Evolutionary conservation across 1,140 invertebrate species (phyloP).

Genomic region (Hermetia illucens): DNA sequence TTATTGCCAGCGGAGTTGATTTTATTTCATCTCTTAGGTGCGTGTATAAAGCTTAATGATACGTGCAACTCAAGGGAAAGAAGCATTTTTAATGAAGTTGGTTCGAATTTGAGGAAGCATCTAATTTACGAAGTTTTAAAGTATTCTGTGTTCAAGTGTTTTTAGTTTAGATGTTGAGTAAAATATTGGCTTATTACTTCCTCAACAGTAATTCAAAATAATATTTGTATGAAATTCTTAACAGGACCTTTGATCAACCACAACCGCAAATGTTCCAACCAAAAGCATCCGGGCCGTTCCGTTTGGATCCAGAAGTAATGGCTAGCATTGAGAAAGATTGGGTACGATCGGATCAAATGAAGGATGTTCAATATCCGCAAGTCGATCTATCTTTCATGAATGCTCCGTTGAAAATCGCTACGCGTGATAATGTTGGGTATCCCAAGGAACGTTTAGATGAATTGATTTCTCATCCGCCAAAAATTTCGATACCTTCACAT

Average conservation of each 20-base stretch:
- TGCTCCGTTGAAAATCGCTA: constrained; percentile 33
- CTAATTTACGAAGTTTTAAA: too few species aligned
- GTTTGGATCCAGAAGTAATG: constrained; percentile 51
- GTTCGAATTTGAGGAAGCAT: too few species aligned
- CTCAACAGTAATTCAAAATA: too few species aligned
- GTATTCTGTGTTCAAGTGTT: too few species aligned
- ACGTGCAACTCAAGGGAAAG: too few species aligned
- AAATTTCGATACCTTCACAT: constrained; percentile 15
- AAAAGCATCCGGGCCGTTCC: constrained; percentile 48
- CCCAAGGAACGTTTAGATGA: constrained; percentile 33
- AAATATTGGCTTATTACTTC: too few species aligned
- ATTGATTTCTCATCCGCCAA: constrained; percentile 21
- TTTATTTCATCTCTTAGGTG: too few species aligned
- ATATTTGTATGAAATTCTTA: too few species aligned
- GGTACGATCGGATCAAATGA: constrained; percentile 23
- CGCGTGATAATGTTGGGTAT: constrained; percentile 34
- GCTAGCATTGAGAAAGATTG: constrained; percentile 39
- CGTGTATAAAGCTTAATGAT: too few species aligned
- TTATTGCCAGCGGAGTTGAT: too few species aligned
- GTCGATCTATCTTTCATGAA: constrained; percentile 37
- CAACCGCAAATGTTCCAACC: constrained; percentile 24
- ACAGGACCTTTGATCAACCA: constrained; percentile 24
- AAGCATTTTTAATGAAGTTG: too few species aligned
- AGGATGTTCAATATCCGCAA: constrained; percentile 29
- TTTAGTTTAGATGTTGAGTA: too few species aligned